These are phyloP conservation scores for Neodontobutis hainanensis DNA, from an alignment of 2,113 vertebrate genomes.

Conservation along the genomic window DNA sequence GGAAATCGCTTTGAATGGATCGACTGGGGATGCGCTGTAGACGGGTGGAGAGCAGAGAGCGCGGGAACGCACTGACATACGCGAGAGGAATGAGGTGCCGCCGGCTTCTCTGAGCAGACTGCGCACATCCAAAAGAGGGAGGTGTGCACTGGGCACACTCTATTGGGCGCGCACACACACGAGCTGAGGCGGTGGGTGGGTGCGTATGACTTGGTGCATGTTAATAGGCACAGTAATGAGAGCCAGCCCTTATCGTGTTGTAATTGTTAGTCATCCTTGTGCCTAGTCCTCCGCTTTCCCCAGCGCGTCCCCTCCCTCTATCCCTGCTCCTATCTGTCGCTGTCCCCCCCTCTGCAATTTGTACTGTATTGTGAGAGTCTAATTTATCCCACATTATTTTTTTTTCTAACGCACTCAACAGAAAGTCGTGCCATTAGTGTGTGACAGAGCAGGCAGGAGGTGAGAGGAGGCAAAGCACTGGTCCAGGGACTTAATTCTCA, in stretches of 20 bases:
- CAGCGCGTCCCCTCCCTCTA: background rate
- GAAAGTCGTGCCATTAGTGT: constrained; percentile 67
- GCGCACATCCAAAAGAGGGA: constrained; percentile 53
- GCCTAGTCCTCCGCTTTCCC: constrained; percentile 36
- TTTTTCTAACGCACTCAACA: constrained; percentile 60
- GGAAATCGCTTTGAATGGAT: constrained; percentile 54
- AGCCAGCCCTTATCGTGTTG: constrained; percentile 70
- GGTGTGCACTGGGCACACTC: constrained; percentile 37
- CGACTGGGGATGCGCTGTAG: constrained; percentile 19
- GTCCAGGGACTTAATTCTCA: constrained; percentile 76
- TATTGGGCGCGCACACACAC: constrained; percentile 28
- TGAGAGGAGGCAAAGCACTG: constrained; percentile 36
- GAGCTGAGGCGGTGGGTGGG: constrained; percentile 30
- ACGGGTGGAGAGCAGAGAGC: constrained; percentile 17
- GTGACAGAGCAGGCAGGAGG: constrained; percentile 38
- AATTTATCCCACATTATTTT: constrained; percentile 73
- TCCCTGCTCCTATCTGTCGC: constrained; percentile 30
- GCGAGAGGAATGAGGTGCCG: constrained; percentile 41
- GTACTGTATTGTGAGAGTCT: constrained; percentile 64
- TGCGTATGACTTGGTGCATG: constrained; percentile 64
- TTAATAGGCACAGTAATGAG: constrained; percentile 78
- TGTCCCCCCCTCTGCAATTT: constrained; percentile 61
- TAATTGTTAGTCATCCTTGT: constrained; percentile 73
- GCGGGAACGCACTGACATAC: constrained; percentile 25
- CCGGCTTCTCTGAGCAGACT: constrained; percentile 55